Percentiles rank a stretch among this genome's conserved stretches.
Conservation (phyloP, 1,140 invertebrate genomes). For the Charaxes varanes region DNA sequence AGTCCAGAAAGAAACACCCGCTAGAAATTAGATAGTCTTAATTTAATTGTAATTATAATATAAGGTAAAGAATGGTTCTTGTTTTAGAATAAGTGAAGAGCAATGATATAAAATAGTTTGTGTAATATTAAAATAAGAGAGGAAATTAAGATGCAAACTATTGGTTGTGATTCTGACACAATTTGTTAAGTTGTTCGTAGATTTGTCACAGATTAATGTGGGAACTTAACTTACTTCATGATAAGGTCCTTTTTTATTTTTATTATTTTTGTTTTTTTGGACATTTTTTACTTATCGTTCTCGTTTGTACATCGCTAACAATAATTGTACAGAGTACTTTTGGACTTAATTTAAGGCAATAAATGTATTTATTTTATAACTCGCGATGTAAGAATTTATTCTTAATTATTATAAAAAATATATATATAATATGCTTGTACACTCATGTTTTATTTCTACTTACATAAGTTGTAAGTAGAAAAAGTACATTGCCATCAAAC, state of each 20-base stretch:
- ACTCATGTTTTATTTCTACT: slow-evolving; percentile 59
- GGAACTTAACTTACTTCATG: slow-evolving; percentile 57
- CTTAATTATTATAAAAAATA: slow-evolving; percentile 74
- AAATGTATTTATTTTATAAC: slow-evolving; percentile 75
- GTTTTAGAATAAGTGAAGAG: slow-evolving; percentile 72
- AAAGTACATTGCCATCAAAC: too few species aligned
- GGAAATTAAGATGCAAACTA: slow-evolving; percentile 73
- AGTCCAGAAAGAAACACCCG: slow-evolving; percentile 65
- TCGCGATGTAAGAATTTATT: slow-evolving; percentile 74
- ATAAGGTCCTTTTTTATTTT: slow-evolving; percentile 60
- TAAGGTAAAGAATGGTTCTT: slow-evolving; percentile 72
- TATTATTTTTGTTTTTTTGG: too few species aligned
- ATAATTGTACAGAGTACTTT: slow-evolving; percentile 73
- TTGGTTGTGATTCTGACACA: slow-evolving; percentile 74
- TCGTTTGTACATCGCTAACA: slow-evolving; percentile 73
- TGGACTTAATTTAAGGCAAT: slow-evolving; percentile 73
- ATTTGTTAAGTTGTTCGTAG: slow-evolving; percentile 72
- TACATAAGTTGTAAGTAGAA: not conserved
- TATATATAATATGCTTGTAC: slow-evolving; percentile 73
- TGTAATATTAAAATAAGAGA: slow-evolving; percentile 68
- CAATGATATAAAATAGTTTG: slow-evolving; percentile 73
- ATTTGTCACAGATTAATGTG: slow-evolving; percentile 56
- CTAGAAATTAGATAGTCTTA: slow-evolving; percentile 70
- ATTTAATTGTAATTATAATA: slow-evolving; percentile 71
- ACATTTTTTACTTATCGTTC: slow-evolving; percentile 66